Evolutionary conservation across 2,113 vertebrate species (phyloP).

Genomic region (Phoxinus phoxinus): DNA sequence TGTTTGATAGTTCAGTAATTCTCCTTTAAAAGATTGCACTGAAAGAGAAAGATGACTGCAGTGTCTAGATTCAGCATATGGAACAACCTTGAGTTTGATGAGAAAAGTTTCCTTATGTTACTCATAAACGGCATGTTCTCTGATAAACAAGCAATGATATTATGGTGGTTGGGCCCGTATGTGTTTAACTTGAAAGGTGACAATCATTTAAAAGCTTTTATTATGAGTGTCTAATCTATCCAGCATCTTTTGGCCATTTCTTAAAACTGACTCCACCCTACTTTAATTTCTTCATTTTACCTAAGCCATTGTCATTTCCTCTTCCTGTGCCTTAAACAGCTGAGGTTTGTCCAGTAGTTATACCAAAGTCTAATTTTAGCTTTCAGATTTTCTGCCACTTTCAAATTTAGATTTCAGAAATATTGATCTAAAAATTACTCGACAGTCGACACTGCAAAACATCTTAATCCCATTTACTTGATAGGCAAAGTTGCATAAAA

Average conservation of each 20-base stretch:
- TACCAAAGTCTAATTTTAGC: constrained; percentile 38
- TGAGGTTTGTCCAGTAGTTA: constrained; percentile 34
- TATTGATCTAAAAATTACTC: constrained; percentile 4
- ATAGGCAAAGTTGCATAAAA: not conserved
- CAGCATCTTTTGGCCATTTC: not conserved
- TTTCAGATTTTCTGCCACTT: not conserved
- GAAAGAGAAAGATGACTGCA: too few relatives aligned
- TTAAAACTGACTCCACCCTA: too few relatives aligned
- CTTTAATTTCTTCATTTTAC: not conserved
- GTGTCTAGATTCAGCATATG: too few relatives aligned
- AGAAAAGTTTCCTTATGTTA: too few relatives aligned
- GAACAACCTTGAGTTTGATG: too few relatives aligned
- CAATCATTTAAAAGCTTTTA: not conserved
- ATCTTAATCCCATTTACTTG: not conserved
- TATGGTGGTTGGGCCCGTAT: not conserved
- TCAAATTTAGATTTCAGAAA: not conserved
- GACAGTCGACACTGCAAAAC: not conserved
- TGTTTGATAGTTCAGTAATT: too few relatives aligned
- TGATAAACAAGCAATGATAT: not conserved
- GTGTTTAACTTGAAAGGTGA: not conserved
- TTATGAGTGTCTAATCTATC: not conserved
- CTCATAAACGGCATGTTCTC: not conserved
- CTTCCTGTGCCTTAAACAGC: constrained; percentile 57
- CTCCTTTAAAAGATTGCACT: too few relatives aligned
- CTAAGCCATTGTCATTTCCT: not conserved